Base-by-base conservation (phyloP, 2,888 invertebrate species). In the Hirtodrosophila duncani region DNA sequence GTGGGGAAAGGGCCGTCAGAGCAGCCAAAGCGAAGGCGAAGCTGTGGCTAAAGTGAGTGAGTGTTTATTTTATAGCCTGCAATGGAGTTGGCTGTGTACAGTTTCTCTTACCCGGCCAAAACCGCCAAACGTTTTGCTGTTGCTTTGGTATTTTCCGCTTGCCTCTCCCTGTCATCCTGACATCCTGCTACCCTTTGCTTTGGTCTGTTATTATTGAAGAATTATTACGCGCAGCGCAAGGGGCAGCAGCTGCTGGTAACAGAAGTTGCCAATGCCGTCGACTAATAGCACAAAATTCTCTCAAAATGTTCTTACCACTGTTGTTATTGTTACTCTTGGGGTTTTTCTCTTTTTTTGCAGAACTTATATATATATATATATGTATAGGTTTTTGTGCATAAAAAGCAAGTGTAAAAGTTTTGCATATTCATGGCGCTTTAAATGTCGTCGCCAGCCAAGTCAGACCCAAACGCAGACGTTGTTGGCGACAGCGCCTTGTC, bases 391-490 rank as follows among this genome's bases (percentile, higher is more conserved):
- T 56, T 65, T 66, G 65, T 65, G 63, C 57, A 77, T 66, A 72
- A 69, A 75, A 69, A 71, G 57, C 43, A 65, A 77, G 69, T 72
- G 69, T 60, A 77, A 78, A 80, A 78, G 64, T 71, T 79, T 79
- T 79, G 66, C 71, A 81, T 80, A 80, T 80, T 81, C 80, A 80
- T 79, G 77, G 63, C 64, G 69, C 75, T 78, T 78, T 75, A 74
- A 75, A 75, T 71, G 69, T 77, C 68, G 74, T 68, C 75, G 71
- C 74, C 65, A 60, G 42, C 58, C 51, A 49, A 53, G 62, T 10
- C 39, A 11, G 4, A 16, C 3, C n/a, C n/a, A n/a, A n/a, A n/a
- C n/a, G n/a, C n/a, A n/a, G n/a, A n/a, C n/a, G n/a, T 13, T 14
- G 5, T 5, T 42, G 20, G 21, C 50, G 42, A 29, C 20, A 44